Base-by-base conservation (phyloP, 2,113 vertebrate genomes). In the Bujurquina vittata region DNA sequence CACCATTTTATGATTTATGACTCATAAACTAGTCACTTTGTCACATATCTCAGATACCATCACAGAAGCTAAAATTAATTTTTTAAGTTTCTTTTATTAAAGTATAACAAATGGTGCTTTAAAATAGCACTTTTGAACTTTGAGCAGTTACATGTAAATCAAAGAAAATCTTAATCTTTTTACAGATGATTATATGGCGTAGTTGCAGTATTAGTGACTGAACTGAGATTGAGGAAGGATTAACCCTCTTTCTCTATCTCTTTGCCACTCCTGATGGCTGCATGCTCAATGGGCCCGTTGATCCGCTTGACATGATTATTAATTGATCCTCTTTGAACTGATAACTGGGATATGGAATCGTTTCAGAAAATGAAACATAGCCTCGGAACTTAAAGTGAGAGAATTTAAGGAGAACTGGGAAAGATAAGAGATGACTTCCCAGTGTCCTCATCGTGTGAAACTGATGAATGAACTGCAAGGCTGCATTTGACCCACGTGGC, bases 271-370 rank as follows among this genome's bases (percentile, higher is more conserved):
- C 60, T 60, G 59, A 57, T 14, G 26, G 67, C 74, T 85, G 54
- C 82, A 62, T 61, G 40, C 60, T 83, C 20, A 46, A 35, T 76
- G 61, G 62, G 18, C 57, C 59, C 29, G 76, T 77, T 80, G 74
- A 86, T 77, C 62, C 35, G 58, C 72, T 77, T 85, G 63, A 77
- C 76, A 77, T 78, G 43, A 61, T 86, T 89, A 79, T 85, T 85
- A 87, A 87, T 88, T 89, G 77, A 81, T 88, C 54, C 40, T 75
- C 59, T 72, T 86, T 80, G 43, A 83, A 52, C 67, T 89, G 49
- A 85, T 76, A 84, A 72, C 60, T 84, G n/a, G 9, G 49, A 80
- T 54, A 63, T 77, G 31, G 59, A 62, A 75, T 52, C 15, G 65
- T 77, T 83, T 81, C 46, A 18, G 23, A 61, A 81, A 88, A 83